Evolutionary conservation across 2,797 vertebrate species (phyloP), one percentile per base, ranked within the genome.

Genomic region (Hoplostethus atlanticus): DNA sequence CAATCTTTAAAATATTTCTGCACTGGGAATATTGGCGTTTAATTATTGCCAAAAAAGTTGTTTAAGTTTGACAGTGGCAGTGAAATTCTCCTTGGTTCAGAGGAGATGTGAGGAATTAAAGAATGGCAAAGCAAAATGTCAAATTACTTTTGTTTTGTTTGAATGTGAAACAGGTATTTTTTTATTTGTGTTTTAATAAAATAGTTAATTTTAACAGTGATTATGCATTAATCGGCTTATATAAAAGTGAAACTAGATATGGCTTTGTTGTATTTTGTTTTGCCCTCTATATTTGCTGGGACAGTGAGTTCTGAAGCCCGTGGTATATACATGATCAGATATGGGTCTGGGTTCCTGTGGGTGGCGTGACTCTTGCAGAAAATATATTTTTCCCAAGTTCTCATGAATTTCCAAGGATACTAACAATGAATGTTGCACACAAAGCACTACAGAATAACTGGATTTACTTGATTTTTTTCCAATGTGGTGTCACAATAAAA

Each of bases 401-500:
- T 91, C 78, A 84, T 84, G 63, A 87, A 76, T 88, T 73, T 87
- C 64, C 47, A 84, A 79, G 76, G 84, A 90, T 79, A 84, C 77
- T 80, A 92, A 85, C 80, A 48, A 80, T 87, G 87, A 91, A 93
- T 93, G 91, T 93, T 87, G 77, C 81, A 92, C 85, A 86, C 80
- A 77, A 75, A 89, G 84, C 89, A 92, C 89, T 91, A 89, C 79
- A 85, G 71, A 89, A 84, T 64, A 87, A 91, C 93, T 93, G 93
- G 91, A 87, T 87, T 90, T 93, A 93, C 92, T 93, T 93, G 91
- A 94, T 87, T 87, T 86, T 77, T 40, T 89, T 75, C 68, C 83
- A 85, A 83, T 92, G 86, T 88, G 81, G 84, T 78, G 80, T 90
- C 87, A 88, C 86, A 87, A 93, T 85, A 86, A 90, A 92, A 92